Base-by-base conservation (phyloP, 2,888 invertebrate genomes). In the Sturmia bella region DNA sequence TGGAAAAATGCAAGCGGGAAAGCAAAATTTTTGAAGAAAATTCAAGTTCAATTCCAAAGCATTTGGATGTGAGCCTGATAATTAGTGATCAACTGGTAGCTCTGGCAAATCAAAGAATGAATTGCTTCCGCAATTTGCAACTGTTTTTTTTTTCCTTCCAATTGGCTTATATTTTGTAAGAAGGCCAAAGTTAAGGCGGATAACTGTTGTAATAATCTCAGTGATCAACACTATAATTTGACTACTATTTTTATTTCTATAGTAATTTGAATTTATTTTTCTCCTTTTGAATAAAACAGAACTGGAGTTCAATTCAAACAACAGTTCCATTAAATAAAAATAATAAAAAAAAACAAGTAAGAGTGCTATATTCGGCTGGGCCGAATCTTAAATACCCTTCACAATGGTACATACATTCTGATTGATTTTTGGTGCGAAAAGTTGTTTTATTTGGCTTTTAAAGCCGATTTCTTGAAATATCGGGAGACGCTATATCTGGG, bases 11-110 rank as follows among this genome's bases (percentile, higher is more conserved):
- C 41, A 45, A 63, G 13, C 21, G 13, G 24, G n/a, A 5, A 52
- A 52, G 9, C 4, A 21, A 24, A 59, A 24, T 15, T 19, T 24
- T 12, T 21, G 12, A 27, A n/a, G 37, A 27, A 57, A 61, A 79
- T 32, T 66, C 59, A 74, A 74, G 56, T 63, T 69, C 41, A 63
- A 63, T 48, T 64, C 13, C 41, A 61, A 59, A 66, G 43, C 17
- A 57, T 68, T 32, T 3, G 27, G 43, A 52, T 41, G 39, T 11
- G 27, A 15, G 39, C 48, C 52, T 69, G 37, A 77, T 83, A 85
- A 85, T 84, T 85, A 85, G 82, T 79, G 82, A 72, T 83, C 83
- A 83, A 85, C 82, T 85, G 83, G 85, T 75, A 83, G 85, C 78
- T 66, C 56, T 54, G 59, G 52, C 45, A 59, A 78, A 78, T 78